phyloP scores from a whole-genome alignment of 2,113 vertebrate genomes.

The Mustela nigripes region DNA sequence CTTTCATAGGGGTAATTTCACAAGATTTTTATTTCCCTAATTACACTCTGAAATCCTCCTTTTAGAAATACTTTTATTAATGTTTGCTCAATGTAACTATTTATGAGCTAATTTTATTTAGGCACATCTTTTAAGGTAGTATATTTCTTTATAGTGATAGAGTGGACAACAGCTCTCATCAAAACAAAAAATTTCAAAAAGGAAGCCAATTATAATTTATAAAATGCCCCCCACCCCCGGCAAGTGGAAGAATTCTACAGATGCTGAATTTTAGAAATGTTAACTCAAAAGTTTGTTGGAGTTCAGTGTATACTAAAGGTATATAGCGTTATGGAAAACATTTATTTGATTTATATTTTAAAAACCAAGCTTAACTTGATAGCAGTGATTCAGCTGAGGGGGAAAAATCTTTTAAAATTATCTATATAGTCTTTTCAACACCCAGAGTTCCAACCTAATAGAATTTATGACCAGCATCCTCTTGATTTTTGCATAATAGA shows the following conservation, averaged over 20 bases:
- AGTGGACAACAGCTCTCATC: neutral
- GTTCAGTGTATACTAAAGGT: slow-evolving; percentile 60
- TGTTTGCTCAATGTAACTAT: slow-evolving; percentile 44
- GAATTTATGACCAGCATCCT: slow-evolving; percentile 40
- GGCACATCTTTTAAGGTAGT: neutral
- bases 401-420: slow-evolving; percentile 68
- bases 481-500: slow-evolving; percentile 71
- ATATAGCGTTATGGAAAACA: slow-evolving; percentile 72
- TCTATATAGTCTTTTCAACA: slow-evolving; percentile 45
- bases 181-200: slow-evolving; percentile 26
- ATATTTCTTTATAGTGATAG: slow-evolving; percentile 21
- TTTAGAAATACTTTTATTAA: slow-evolving; percentile 34
- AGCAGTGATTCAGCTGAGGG: slow-evolving; percentile 61
- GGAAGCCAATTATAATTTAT: slow-evolving; percentile 44
- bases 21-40: slow-evolving; percentile 54
- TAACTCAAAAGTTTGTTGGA: slow-evolving; percentile 62
- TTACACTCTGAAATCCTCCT: slow-evolving; percentile 38
- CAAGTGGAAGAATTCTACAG: slow-evolving; percentile 57
- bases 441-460: slow-evolving; percentile 26
- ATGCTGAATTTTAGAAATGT: slow-evolving; percentile 67
- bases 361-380: slow-evolving; percentile 69
- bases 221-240: neutral
- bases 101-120: slow-evolving; percentile 49
- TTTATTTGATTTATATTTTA: slow-evolving; percentile 68
- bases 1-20: slow-evolving; percentile 16